Evolutionary conservation across 1,140 invertebrate genomes (phyloP).

Genomic region (Drosophila neocordata): DNA sequence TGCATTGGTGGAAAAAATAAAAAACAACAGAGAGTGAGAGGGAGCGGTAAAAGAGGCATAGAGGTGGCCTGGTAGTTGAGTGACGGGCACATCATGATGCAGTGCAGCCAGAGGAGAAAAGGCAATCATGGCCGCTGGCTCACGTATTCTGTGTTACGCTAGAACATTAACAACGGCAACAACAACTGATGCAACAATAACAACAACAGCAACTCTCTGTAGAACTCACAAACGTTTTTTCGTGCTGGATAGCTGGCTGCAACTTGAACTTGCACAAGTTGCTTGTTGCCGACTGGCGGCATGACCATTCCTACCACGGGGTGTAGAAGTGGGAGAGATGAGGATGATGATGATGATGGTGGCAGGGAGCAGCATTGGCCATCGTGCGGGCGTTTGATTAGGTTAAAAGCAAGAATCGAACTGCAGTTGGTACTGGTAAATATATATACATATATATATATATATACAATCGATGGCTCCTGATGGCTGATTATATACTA

Average conservation of each 20-base stretch:
- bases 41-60: neutral
- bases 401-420: constrained; percentile 38
- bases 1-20: constrained; percentile 3
- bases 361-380: constrained; percentile 38
- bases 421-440: constrained; percentile 30
- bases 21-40: neutral
- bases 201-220: constrained; percentile 14
- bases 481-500: constrained; percentile 68
- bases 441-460: constrained; percentile 4
- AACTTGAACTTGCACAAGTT: constrained; percentile 32
- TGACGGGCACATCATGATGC: constrained; percentile 51
- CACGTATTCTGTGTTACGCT: constrained; percentile 81
- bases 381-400: constrained; percentile 77
- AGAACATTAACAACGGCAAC: constrained; percentile 72
- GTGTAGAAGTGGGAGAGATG: neutral
- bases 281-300: constrained; percentile 62
- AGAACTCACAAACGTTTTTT: constrained; percentile 75
- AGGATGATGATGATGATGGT: neutral
- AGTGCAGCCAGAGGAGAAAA: constrained; percentile 42
- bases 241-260: constrained; percentile 55
- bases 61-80: constrained; percentile 13
- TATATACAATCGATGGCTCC: constrained; percentile 48
- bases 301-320: constrained; percentile 59
- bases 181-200: constrained; percentile 42
- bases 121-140: constrained; percentile 77